Conservation (phyloP, 2,113 vertebrate genomes). For the Phrynocephalus versicolor region DNA sequence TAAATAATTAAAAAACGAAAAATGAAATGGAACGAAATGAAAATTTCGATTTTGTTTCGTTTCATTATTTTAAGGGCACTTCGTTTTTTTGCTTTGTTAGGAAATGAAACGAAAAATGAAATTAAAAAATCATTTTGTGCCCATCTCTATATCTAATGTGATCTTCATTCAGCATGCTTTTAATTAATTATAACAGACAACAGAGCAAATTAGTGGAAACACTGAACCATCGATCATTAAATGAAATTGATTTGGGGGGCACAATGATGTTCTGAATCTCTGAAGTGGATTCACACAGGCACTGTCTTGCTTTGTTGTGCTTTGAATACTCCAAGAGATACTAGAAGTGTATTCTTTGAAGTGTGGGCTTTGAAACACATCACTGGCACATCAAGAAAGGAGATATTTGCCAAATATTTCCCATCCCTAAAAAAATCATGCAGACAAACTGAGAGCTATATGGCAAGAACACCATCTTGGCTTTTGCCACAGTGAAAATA, state of each 20-base stretch:
- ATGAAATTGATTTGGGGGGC: slow-evolving; percentile 19
- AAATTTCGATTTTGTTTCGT: too few relatives aligned
- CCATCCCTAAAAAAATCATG: background rate
- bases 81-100: too few relatives aligned
- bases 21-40: too few relatives aligned
- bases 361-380: background rate
- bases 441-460: background rate
- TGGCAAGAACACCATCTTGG: background rate
- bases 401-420: background rate
- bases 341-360: background rate
- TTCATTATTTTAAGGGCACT: too few relatives aligned
- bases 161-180: slow-evolving; percentile 31
- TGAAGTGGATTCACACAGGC: background rate
- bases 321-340: background rate
- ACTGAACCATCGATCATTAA: slow-evolving; percentile 16
- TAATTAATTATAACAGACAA: slow-evolving; percentile 48
- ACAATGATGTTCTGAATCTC: background rate
- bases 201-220: slow-evolving; percentile 27
- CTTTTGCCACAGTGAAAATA: background rate
- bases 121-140: too few relatives aligned
- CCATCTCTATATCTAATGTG: too few relatives aligned
- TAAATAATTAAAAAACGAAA: too few relatives aligned
- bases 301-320: background rate
- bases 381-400: background rate
- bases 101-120: too few relatives aligned